Conservation (phyloP, 2,888 invertebrate species). For the Malthinus seriepunctatus region DNA sequence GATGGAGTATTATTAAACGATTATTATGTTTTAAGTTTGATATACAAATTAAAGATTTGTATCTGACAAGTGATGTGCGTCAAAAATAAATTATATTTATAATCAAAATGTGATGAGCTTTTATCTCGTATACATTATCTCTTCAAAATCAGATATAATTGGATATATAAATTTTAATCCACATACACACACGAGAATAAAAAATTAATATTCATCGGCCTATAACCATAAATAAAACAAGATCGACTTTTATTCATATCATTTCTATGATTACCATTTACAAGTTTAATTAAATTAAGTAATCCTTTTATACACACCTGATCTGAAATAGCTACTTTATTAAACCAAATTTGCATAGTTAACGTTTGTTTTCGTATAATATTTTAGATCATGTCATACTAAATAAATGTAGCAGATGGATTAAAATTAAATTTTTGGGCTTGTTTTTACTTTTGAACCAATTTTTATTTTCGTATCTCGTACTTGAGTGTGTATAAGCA, state of each 20-base stretch:
- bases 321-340: constrained; percentile 4
- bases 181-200: constrained; percentile 2
- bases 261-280: constrained; percentile 6
- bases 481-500: background rate
- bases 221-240: constrained; percentile 6
- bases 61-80: constrained; percentile 32
- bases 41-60: constrained; percentile 36
- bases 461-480: background rate
- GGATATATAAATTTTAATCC: constrained; percentile 13
- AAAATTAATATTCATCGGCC: constrained; percentile 5
- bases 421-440: background rate
- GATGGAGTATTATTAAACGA: constrained; percentile 34
- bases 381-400: constrained; percentile 2
- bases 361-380: constrained; percentile 5
- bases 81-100: constrained; percentile 28
- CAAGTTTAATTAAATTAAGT: constrained; percentile 7
- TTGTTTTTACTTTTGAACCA: background rate
- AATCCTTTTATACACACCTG: constrained; percentile 4
- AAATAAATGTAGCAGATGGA: constrained; percentile 5
- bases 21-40: constrained; percentile 34
- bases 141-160: constrained; percentile 23
- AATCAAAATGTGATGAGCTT: constrained; percentile 25
- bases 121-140: constrained; percentile 21
- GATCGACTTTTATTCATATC: constrained; percentile 2
- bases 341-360: constrained; percentile 6